Base-by-base conservation (phyloP, 30 jellyfish, hydroid and myxozoan species). In the Sanderia malayensis region DNA sequence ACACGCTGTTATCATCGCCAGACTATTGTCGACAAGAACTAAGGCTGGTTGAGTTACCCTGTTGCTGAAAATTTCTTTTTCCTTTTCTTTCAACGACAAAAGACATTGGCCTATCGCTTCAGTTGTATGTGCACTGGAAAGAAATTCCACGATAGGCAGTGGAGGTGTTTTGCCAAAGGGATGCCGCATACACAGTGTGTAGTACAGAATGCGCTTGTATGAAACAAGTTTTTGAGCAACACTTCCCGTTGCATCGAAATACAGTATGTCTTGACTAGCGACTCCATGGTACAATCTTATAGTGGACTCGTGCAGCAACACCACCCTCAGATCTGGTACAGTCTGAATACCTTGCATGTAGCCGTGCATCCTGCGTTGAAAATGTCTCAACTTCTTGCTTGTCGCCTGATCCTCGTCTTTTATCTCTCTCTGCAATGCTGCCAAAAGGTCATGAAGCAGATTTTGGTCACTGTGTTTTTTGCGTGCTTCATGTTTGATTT, bases 391-490 rank as follows among this genome's bases (percentile, higher is more conserved):
- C 58, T 44, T 44, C n/a, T 44, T 44, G 58, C 17, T n/a, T 10
- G 11, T 44, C 17, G 17, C 11, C 58, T 44, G 17, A n/a, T 44
- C 58, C n/a, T 44, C 58, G 17, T 44, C n/a, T 10, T n/a, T 10
- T n/a, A 44, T 11, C n/a, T 44, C 58, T 11, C 11, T n/a, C n/a
- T 44, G 58, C 58, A 44, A 44, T 10, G 11, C n/a, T 44, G 17
- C n/a, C 58, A 44, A 10, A n/a, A 44, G 17, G n/a, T 44, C n/a
- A 44, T 44, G 58, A n/a, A 44, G 58, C 58, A 44, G n/a, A 44
- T 44, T 44, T 11, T 10, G 11, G 58, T 44, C 58, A 44, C n/a
- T 11, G n/a, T 44, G 58, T 44, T 44, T n/a, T 10, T 44, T 11
- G 17, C 11, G 11, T 10, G n/a, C 58, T n/a, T 44, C 58, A 44